These are phyloP conservation scores for Choristoneura fumiferana DNA, from an alignment of 1,140 invertebrate species.

Conservation along the genomic window DNA sequence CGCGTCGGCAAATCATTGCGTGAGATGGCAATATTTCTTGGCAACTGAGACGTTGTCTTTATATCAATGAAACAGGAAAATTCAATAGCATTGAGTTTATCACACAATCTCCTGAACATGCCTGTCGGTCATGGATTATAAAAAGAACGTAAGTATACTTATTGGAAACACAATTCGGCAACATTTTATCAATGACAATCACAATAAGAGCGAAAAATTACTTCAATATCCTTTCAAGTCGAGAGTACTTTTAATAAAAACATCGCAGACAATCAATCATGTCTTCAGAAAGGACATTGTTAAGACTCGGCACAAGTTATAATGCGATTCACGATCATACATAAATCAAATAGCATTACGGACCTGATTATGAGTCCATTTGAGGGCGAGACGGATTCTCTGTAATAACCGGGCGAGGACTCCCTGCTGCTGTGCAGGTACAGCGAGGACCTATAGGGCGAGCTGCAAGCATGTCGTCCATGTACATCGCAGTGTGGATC, in stretches of 20 bases:
- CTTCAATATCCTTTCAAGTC: not conserved
- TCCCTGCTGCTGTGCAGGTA: slow-evolving; percentile 67
- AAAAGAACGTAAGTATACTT: not conserved
- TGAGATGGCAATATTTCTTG: too few species aligned
- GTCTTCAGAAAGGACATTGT: not conserved
- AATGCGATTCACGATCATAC: not conserved
- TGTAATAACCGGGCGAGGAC: slow-evolving; percentile 75
- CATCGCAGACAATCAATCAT: not conserved
- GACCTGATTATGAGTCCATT: slow-evolving; percentile 70
- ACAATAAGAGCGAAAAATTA: too few species aligned
- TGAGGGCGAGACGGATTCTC: slow-evolving; percentile 78
- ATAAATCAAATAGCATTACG: slow-evolving; percentile 26
- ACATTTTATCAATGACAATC: too few species aligned
- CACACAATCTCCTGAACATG: too few species aligned
- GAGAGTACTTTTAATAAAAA: not conserved
- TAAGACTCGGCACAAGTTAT: slow-evolving; percentile 5
- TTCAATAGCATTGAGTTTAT: too few species aligned
- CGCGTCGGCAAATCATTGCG: too few species aligned
- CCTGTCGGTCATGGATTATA: too few species aligned
- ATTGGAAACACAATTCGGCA: not conserved
- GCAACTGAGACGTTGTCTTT: too few species aligned
- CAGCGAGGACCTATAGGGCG: slow-evolving; percentile 65
- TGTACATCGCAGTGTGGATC: slow-evolving; percentile 84
- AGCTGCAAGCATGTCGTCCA: slow-evolving; percentile 75
- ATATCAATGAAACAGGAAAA: too few species aligned